Base-by-base conservation (phyloP, 2,797 vertebrate genomes). In the Natrix natrix region DNA sequence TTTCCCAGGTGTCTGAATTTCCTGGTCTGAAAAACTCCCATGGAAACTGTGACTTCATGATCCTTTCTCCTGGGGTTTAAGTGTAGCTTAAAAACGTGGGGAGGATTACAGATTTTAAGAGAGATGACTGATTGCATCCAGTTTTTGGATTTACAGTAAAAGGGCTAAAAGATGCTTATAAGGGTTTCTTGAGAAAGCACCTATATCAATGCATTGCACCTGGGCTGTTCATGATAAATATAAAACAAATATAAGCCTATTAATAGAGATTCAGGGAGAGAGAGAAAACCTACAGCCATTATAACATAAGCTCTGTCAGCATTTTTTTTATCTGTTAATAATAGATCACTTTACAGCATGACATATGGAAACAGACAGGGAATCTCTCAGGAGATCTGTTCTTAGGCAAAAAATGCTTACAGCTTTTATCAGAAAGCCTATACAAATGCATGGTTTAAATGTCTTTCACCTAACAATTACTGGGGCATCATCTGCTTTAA, bases 311-410 rank as follows among this genome's bases (percentile, higher is more conserved):
- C 8, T 60, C 48, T 78, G 8, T 63, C 91, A 69, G 17, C 12
- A 0, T 91, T 37, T 93, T 60, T 88, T 57, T 88, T 55, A 91
- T 55, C 93, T 90, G 1, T 14, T 90, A 93, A 66, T 11, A 91
- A 12, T 22, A 89, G 4, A 8, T 93, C 26, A 63, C 28, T 90
- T 95, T 78, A 92, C 92, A 92, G 83, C 93, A n/a, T 60, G 2
- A 37, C 26, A 92, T 57, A 93, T 94, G 26, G 95, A 88, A 94
- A 89, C 90, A 92, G 92, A 61, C 61, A 92, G 22, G 61, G 83
- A 88, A 37, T 37, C 69, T 48, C 89, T 88, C 92, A 60, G 74
- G 92, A 1, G 57, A 89, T 8, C 32, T 14, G 16, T 74, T 7
- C 55, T 69, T 20, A 32, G 22, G 0, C 48, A 7, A 89, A 14